Evolutionary conservation across 1,140 invertebrate species (phyloP), one percentile per base, ranked within the genome.

Genomic region (Manduca sexta): DNA sequence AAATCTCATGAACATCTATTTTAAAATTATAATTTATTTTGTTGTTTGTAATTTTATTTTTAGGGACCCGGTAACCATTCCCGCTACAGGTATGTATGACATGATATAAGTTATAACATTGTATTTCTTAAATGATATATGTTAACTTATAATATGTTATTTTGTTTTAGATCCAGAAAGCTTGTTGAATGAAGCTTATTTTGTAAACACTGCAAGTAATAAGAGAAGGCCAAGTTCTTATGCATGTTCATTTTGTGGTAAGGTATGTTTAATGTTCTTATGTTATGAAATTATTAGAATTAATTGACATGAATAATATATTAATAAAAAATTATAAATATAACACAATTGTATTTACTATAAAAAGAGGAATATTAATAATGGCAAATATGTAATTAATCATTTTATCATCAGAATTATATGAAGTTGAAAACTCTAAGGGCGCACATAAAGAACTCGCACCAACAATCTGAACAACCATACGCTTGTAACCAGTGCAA

Each of bases 401-500:
- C 10, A 37, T 16, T 16, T 17, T 2, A 16, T 17, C 0, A 65
- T 68, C 55, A 81, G 77, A 73, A 56, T 51, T 79, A 74, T 35
- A 38, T 49, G 2, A 76, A 66, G 34, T 13, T 48, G 6, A 70
- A 61, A 34, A 49, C 56, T 18, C 43, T 79, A 7, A 64, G 57
- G 15, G 39, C 33, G 1, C 77, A 81, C 17, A 47, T 59, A 6
- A 68, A 63, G 42, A 52, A 48, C 40, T 62, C 50, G n/a, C 63
- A 69, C 29, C 54, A 37, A 17, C 30, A 17, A 38, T 0, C 42
- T 41, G 3, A 45, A 45, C 0, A 31, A 56, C 46, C 18, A 4
- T 18, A 30, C 18, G 14, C 45, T 1, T 84, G 80, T 45, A 42
- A 16, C 6, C 55, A 74, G 5, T 84, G 80, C 42, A 73, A 72